A percentile compares a stretch with the other conserved stretches of the same genome.
Evolutionary conservation across 2,888 invertebrate species (phyloP).

Genomic region (Tillus elongatus): DNA sequence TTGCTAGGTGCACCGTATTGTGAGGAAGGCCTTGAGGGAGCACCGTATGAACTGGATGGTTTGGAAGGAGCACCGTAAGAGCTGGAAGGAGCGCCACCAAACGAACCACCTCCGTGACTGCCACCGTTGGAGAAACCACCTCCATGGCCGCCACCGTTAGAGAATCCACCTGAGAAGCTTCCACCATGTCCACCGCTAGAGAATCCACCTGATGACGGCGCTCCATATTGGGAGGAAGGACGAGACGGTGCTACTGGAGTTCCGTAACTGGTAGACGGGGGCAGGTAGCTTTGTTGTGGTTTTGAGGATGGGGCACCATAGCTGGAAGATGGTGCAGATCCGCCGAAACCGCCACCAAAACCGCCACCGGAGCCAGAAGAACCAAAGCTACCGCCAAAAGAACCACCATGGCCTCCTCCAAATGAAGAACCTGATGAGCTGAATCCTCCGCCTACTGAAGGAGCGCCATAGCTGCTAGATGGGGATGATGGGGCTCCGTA

Average conservation of each 20-base stretch:
- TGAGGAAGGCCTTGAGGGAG: slow-evolving; percentile 30
- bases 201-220: slow-evolving; percentile 5
- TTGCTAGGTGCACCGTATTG: slow-evolving; percentile 36
- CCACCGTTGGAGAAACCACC: slow-evolving; percentile 10
- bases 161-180: slow-evolving; percentile 7
- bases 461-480: slow-evolving; percentile 37
- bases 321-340: slow-evolving; percentile 45
- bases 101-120: background rate
- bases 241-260: slow-evolving; percentile 32
- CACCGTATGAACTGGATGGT: slow-evolving; percentile 38
- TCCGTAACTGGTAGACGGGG: slow-evolving; percentile 48
- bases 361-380: slow-evolving; percentile 29
- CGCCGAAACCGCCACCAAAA: slow-evolving; percentile 32
- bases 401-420: slow-evolving; percentile 24
- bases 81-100: slow-evolving; percentile 36
- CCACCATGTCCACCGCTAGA: background rate
- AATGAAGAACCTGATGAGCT: slow-evolving; percentile 18
- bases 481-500: slow-evolving; percentile 38
- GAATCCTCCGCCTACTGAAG: slow-evolving; percentile 24
- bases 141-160: slow-evolving; percentile 10
- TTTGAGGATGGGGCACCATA: slow-evolving; percentile 5
- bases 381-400: slow-evolving; percentile 25
- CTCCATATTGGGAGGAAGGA: slow-evolving; percentile 14
- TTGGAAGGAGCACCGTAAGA: slow-evolving; percentile 42
- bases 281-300: slow-evolving; percentile 48